phyloP scores from a whole-genome alignment of 1,140 invertebrate species.

The Melipona quadrifasciata region DNA sequence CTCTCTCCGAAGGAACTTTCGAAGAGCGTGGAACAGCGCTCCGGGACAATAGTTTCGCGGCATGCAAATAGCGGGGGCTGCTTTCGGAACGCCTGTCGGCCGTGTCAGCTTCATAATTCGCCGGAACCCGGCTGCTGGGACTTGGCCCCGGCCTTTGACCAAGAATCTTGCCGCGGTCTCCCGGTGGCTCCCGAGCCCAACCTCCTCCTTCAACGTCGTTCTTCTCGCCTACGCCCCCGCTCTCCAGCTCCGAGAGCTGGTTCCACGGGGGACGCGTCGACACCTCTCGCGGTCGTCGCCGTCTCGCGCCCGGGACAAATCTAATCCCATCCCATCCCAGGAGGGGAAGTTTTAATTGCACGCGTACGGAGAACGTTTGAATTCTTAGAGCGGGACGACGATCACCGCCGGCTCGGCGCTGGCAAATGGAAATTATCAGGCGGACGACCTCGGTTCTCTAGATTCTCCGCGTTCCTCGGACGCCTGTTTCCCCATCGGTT shows the following conservation, averaged over 20 bases:
- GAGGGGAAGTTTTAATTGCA: constrained; percentile 50
- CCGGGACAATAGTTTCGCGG: constrained; percentile 54
- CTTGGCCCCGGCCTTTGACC: constrained; percentile 46
- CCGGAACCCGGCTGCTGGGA: constrained; percentile 46
- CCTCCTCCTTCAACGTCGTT: not conserved
- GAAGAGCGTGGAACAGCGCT: not conserved
- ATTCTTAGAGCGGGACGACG: constrained; percentile 17
- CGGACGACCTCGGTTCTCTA: not conserved
- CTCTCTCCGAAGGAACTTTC: not conserved
- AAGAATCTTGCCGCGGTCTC: constrained; percentile 55
- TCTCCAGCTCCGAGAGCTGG: not conserved
- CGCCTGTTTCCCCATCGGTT: not conserved
- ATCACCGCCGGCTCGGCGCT: not conserved
- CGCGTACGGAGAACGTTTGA: constrained; percentile 21
- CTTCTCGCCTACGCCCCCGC: too few relatives aligned
- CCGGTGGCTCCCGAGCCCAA: too few relatives aligned
- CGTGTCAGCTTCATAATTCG: constrained; percentile 64
- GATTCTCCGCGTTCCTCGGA: not conserved
- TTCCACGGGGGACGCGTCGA: not conserved
- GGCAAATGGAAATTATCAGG: constrained; percentile 31
- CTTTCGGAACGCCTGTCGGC: constrained; percentile 43
- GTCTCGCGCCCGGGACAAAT: constrained; percentile 2
- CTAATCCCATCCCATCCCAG: constrained; percentile 1
- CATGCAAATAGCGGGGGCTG: constrained; percentile 59
- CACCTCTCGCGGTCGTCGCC: constrained; percentile 34